phyloP scores from a whole-genome alignment of 2,888 invertebrate genomes.

The Platycheirus albimanus region DNA sequence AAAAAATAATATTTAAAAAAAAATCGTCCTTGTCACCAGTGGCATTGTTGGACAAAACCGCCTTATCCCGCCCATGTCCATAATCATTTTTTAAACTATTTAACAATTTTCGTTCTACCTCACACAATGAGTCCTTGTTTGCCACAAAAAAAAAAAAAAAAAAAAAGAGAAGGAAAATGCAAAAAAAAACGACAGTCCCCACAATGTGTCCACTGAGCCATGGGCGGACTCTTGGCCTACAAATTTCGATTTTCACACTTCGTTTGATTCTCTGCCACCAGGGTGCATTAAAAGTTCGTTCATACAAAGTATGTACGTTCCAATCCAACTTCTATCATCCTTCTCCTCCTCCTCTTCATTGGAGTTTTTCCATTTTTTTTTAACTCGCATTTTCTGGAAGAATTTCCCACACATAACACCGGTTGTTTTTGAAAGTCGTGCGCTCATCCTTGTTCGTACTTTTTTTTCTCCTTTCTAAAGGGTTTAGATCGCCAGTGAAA shows the following conservation, averaged over 20 bases:
- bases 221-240: slow-evolving; percentile 63
- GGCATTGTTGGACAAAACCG: slow-evolving; percentile 2
- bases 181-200: slow-evolving; percentile 21
- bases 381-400: slow-evolving; percentile 10
- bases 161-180: slow-evolving; percentile 4
- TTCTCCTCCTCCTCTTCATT: slow-evolving; percentile 7
- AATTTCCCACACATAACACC: slow-evolving; percentile 24
- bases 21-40: slow-evolving; percentile 1
- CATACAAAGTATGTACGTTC: neutral
- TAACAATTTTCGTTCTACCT: slow-evolving; percentile 58
- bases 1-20: slow-evolving; percentile 6
- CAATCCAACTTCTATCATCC: neutral
- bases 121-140: slow-evolving; percentile 23
- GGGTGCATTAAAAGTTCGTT: slow-evolving; percentile 71
- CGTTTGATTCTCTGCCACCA: slow-evolving; percentile 69
- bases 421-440: slow-evolving; percentile 34
- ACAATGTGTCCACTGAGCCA: slow-evolving; percentile 64
- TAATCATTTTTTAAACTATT: slow-evolving; percentile 72
- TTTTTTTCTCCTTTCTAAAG: slow-evolving; percentile 19
- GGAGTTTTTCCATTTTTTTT: slow-evolving; percentile 6
- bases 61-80: slow-evolving; percentile 29
- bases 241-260: slow-evolving; percentile 74
- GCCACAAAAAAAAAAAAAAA: slow-evolving; percentile 7
- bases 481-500: slow-evolving; percentile 69
- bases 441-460: slow-evolving; percentile 43